Evolutionary conservation across 2,888 invertebrate species (phyloP).

Genomic region (Mantis religiosa): DNA sequence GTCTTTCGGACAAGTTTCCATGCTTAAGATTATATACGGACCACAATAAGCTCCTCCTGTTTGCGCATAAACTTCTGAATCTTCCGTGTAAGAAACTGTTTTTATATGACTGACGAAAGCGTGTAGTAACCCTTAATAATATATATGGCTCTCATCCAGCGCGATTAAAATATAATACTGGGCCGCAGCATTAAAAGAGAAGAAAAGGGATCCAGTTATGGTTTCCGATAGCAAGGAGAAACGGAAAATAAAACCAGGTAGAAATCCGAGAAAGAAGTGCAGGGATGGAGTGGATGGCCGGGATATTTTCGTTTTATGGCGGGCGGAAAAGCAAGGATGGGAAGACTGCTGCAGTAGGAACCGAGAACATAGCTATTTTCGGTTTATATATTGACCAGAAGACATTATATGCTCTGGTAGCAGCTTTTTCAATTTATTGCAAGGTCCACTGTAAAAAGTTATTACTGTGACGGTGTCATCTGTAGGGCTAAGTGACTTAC

Average conservation of each 20-base stretch:
- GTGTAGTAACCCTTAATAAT: neutral
- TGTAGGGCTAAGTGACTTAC: neutral
- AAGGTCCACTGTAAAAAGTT: neutral
- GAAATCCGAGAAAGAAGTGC: neutral
- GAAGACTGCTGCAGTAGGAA: neutral
- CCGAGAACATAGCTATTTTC: neutral
- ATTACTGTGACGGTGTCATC: neutral
- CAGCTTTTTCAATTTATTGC: neutral
- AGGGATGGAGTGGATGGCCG: neutral
- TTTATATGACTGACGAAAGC: neutral
- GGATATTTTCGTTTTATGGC: neutral
- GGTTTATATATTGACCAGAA: neutral
- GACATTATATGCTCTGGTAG: neutral
- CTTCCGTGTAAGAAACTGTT: neutral
- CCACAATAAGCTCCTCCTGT: too few relatives aligned
- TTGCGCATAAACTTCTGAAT: too few relatives aligned
- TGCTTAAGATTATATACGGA: too few relatives aligned
- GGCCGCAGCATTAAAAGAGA: neutral
- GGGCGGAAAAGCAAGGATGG: neutral
- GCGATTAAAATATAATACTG: neutral
- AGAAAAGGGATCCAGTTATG: neutral
- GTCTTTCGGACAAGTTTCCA: too few relatives aligned
- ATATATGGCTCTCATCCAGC: neutral
- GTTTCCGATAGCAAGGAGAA: neutral
- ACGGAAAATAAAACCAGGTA: neutral